Base-by-base conservation (phyloP, 2,113 vertebrate species). In the Chloroceryle aenea region DNA sequence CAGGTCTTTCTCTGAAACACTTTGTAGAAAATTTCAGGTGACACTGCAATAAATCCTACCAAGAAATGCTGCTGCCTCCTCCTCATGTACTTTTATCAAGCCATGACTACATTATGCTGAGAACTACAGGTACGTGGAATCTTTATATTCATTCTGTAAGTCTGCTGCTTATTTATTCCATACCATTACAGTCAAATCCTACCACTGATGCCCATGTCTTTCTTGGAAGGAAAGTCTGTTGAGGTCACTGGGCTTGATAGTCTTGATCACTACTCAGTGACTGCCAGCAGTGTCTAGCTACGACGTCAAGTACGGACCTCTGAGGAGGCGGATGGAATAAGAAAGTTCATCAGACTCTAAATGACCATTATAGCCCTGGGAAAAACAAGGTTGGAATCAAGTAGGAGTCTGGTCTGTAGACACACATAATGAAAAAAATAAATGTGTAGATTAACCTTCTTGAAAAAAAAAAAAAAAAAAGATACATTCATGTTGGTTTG, bases 121-220 rank as follows among this genome's bases (percentile, higher is more conserved):
- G 32, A 94, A 85, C 38, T 67, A 59, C 29, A 67, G 32, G 23
- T 29, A 67, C 1, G 1, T 10, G 12, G 48, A 45, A 9, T 42
- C 10, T 12, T n/a, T 53, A 56, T 25, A 69, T 5, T 53, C 3
- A n/a, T 48, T 94, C 69, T 59, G 3, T 25, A 84, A 85, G 53
- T 32, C 20, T 63, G 14, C 23, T 90, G 52, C 23, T 83, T 71
- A 67, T 69, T 48, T 78, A 72, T 63, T 69, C 52, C 30, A 10
- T 32, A 19, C 19, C 26, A 14, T 25, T 71, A 47, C 10, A 74
- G 42, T 45, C 50, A 64, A 89, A 86, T 52, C 30, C 73, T 53
- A 40, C 27, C 61, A 77, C 19, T 0, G 0, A 63, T 68, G 40
- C 17, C 72, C 66, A 78, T 2, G 1, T 17, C 14, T 2, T 53